phyloP scores from a whole-genome alignment of 2,888 invertebrate species.

The Stenurella melanura region DNA sequence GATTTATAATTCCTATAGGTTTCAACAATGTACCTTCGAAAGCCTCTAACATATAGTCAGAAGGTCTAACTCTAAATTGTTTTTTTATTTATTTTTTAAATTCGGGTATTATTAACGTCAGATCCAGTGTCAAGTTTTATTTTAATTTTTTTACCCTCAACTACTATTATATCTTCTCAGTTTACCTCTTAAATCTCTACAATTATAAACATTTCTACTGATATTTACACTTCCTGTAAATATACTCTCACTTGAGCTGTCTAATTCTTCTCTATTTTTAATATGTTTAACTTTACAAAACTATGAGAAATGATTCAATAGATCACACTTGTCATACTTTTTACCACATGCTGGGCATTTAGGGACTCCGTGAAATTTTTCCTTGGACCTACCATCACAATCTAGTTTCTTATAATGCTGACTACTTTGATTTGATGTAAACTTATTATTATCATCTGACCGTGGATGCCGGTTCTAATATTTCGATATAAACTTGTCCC shows the following conservation, averaged over 20 bases:
- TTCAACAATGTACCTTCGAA: conserved; percentile 49
- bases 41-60: conserved; percentile 45
- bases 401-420: not conserved
- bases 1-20: conserved; percentile 48
- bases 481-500: no score
- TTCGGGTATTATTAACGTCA: conserved; percentile 47
- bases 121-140: conserved; percentile 48
- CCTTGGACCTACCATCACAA: conserved; percentile 8
- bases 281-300: conserved; percentile 49
- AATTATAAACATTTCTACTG: not conserved
- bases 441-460: conserved; percentile 4
- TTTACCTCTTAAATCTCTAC: conserved; percentile 9
- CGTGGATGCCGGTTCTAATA: no score
- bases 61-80: conserved; percentile 46
- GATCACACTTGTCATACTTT: conserved; percentile 52
- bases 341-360: conserved; percentile 45
- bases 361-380: conserved; percentile 51
- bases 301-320: conserved; percentile 53
- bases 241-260: conserved; percentile 25
- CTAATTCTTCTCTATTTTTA: conserved; percentile 41
- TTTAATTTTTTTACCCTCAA: conserved; percentile 45
- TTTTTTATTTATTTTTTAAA: conserved; percentile 42
- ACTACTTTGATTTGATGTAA: not conserved
- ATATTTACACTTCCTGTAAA: no score
- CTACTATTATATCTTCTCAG: conserved; percentile 28